phyloP scores from a whole-genome alignment of 2,888 invertebrate genomes.

The Pharmacophagus antenor region DNA sequence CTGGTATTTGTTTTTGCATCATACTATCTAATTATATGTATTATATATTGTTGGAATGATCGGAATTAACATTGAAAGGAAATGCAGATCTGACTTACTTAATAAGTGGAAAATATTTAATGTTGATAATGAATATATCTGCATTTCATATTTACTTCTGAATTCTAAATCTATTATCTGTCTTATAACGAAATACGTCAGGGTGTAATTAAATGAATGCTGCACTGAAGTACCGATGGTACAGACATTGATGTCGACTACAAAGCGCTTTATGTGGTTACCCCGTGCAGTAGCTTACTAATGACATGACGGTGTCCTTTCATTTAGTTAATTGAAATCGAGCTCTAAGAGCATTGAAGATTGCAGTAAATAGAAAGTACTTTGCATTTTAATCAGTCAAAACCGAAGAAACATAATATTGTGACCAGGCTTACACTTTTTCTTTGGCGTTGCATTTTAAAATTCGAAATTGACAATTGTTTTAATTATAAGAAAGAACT shows the following conservation, averaged over 20 bases:
- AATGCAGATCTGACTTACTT: too few species aligned
- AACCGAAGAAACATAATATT: background rate
- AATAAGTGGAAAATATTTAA: too few species aligned
- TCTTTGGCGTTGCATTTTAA: too few species aligned
- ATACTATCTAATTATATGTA: too few species aligned
- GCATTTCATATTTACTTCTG: background rate
- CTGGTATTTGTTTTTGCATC: too few species aligned
- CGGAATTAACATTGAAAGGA: too few species aligned
- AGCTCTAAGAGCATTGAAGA: conserved; percentile 10
- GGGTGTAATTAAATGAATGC: conserved; percentile 13
- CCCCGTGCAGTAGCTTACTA: background rate
- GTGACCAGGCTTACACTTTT: too few species aligned
- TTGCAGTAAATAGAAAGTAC: background rate
- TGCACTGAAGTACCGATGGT: conserved; percentile 1
- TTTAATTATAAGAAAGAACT: too few species aligned
- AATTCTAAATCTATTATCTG: background rate
- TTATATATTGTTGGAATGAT: too few species aligned
- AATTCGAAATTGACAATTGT: too few species aligned
- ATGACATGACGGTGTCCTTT: conserved; percentile 6
- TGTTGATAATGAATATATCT: background rate
- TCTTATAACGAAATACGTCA: background rate
- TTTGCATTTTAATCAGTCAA: background rate
- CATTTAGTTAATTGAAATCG: conserved; percentile 15
- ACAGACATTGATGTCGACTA: conserved; percentile 17
- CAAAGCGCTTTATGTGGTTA: conserved; percentile 19